These are phyloP conservation scores for Meta bourneti DNA, from an alignment of 2,888 invertebrate species.

Conservation along the genomic window DNA sequence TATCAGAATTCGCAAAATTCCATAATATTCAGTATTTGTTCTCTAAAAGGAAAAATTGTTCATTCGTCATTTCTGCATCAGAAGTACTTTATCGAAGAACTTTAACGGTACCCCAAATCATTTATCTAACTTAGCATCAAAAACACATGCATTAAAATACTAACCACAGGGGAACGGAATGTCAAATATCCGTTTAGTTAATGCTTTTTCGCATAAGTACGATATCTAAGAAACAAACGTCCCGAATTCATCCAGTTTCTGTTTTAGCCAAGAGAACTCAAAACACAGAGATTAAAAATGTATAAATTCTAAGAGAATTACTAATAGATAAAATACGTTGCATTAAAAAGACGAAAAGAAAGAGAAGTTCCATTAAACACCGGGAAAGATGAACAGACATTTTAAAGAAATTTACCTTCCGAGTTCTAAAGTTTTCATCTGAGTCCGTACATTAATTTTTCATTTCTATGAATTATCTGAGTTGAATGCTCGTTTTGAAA, in stretches of 20 bases:
- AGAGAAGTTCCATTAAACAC: constrained; percentile 17
- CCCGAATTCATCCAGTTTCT: not conserved
- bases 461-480: constrained; percentile 31
- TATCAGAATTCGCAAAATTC: no score
- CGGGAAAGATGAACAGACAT: constrained; percentile 19
- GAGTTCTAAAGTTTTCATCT: constrained; percentile 13
- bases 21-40: no score
- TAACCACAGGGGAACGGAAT: not conserved
- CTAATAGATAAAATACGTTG: not conserved
- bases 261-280: not conserved
- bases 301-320: not conserved
- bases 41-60: no score
- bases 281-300: not conserved
- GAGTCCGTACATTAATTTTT: constrained; percentile 30
- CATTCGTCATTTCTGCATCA: no score
- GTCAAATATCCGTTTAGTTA: not conserved
- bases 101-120: not conserved
- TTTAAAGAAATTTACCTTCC: constrained; percentile 32
- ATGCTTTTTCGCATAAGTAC: not conserved
- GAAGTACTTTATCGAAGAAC: not conserved
- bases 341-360: not conserved
- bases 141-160: not conserved
- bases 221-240: not conserved
- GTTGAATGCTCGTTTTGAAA: constrained; percentile 36
- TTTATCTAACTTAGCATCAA: not conserved